These are phyloP conservation scores for Dasyprocta punctata DNA, from an alignment of 2,113 vertebrate species.

Conservation along the genomic window DNA sequence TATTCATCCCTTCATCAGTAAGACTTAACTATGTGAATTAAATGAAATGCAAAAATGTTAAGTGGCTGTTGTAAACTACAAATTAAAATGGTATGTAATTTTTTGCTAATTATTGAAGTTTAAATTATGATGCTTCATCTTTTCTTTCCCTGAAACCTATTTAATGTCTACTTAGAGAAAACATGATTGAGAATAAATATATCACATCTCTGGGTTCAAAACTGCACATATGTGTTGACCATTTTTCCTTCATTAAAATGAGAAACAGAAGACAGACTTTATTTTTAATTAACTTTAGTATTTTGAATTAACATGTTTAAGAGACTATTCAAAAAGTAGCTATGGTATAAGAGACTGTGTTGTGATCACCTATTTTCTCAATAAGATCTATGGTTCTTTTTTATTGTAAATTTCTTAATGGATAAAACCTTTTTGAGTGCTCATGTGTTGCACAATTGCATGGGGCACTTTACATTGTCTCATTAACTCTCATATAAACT, in stretches of 20 bases:
- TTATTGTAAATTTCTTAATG: slow-evolving; percentile 17
- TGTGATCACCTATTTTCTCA: neutral
- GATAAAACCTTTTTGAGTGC: neutral
- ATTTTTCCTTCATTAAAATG: slow-evolving; percentile 10
- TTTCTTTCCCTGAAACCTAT: slow-evolving; percentile 43
- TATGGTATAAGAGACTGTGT: neutral
- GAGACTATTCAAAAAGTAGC: neutral
- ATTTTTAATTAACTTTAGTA: neutral
- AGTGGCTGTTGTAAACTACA: neutral
- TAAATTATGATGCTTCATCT: slow-evolving; percentile 18
- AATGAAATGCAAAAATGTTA: slow-evolving; percentile 11
- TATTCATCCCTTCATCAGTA: neutral
- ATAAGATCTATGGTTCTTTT: neutral
- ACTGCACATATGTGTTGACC: neutral
- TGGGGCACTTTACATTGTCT: slow-evolving; percentile 1
- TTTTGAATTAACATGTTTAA: neutral
- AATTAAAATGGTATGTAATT: neutral
- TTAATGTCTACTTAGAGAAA: neutral
- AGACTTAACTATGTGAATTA: slow-evolving; percentile 33
- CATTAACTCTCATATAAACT: slow-evolving; percentile 39
- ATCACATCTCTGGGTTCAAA: neutral
- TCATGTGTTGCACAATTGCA: neutral
- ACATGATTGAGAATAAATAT: neutral
- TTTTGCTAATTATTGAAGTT: slow-evolving; percentile 19
- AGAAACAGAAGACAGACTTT: slow-evolving; percentile 9